phyloP scores from a whole-genome alignment of 2,797 vertebrate species.

The Xyrichtys novacula region DNA sequence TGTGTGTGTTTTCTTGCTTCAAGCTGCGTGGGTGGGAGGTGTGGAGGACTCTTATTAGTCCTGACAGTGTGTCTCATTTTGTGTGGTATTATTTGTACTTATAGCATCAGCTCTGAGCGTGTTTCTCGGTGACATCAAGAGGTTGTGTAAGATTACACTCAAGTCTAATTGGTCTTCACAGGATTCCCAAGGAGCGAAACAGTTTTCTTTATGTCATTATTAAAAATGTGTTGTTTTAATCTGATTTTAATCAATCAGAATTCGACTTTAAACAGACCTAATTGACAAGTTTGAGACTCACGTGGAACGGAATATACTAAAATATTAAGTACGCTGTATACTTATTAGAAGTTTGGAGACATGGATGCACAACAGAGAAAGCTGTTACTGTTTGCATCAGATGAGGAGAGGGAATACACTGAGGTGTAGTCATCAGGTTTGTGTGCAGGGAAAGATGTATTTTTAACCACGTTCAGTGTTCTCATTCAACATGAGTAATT shows the following conservation, averaged over 20 bases:
- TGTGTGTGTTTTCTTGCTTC: constrained; percentile 12
- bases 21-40: constrained; percentile 35
- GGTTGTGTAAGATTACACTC: constrained; percentile 24
- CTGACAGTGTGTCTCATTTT: constrained; percentile 47
- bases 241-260: background rate
- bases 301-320: background rate
- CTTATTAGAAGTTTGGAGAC: constrained; percentile 4
- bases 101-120: constrained; percentile 29
- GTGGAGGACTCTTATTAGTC: constrained; percentile 52
- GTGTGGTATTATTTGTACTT: constrained; percentile 34
- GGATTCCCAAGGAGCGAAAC: background rate
- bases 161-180: constrained; percentile 30
- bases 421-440: constrained; percentile 31
- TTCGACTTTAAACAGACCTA: background rate
- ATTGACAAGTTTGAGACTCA: background rate
- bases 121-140: constrained; percentile 25
- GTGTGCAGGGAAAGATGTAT: constrained; percentile 51
- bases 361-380: constrained; percentile 3
- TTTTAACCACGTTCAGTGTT: constrained; percentile 61
- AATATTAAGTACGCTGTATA: background rate
- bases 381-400: constrained; percentile 14
- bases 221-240: background rate
- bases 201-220: background rate
- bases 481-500: constrained; percentile 79
- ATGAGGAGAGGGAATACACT: constrained; percentile 12